Percentiles rank a stretch among this genome's conserved stretches.
phyloP scores from a whole-genome alignment of 2,888 invertebrate species.

The Linnaemya tessellans region DNA sequence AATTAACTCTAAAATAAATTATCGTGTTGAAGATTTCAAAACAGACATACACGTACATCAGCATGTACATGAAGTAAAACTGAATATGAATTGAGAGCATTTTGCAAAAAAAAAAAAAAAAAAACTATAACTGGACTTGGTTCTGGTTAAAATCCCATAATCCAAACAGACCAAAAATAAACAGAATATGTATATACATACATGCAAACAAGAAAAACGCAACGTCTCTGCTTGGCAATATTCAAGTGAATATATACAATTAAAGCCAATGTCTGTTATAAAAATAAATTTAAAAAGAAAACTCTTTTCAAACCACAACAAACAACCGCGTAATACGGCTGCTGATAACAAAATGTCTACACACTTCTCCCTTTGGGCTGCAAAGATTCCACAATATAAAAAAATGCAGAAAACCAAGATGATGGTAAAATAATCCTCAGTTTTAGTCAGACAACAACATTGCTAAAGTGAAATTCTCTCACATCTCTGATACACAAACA shows the following conservation, averaged over 20 bases:
- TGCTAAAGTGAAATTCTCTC: constrained; percentile 69
- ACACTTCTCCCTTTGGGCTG: constrained; percentile 10
- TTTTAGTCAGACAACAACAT: constrained; percentile 62
- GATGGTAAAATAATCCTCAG: constrained; percentile 45
- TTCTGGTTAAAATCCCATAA: constrained; percentile 45
- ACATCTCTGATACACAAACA: background rate
- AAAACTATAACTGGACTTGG: constrained; percentile 50
- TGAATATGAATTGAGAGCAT: background rate
- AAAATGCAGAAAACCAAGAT: constrained; percentile 21
- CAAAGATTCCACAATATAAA: constrained; percentile 10
- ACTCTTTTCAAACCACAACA: background rate
- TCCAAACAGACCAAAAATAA: constrained; percentile 35
- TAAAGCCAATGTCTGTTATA: constrained; percentile 20
- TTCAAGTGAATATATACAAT: background rate
- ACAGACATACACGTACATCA: background rate
- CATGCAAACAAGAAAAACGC: background rate
- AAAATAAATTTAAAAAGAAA: background rate
- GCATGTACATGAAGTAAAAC: background rate
- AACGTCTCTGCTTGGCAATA: background rate
- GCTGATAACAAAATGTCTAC: constrained; percentile 19
- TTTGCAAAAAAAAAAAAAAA: background rate
- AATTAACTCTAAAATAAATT: background rate
- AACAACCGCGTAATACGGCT: constrained; percentile 2
- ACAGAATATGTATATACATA: background rate
- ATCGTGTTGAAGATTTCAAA: background rate